A percentile compares a stretch with the other conserved stretches of the same genome.
These are phyloP conservation scores for Calyptomena viridis DNA, from an alignment of 2,113 vertebrate species.

Conservation along the genomic window DNA sequence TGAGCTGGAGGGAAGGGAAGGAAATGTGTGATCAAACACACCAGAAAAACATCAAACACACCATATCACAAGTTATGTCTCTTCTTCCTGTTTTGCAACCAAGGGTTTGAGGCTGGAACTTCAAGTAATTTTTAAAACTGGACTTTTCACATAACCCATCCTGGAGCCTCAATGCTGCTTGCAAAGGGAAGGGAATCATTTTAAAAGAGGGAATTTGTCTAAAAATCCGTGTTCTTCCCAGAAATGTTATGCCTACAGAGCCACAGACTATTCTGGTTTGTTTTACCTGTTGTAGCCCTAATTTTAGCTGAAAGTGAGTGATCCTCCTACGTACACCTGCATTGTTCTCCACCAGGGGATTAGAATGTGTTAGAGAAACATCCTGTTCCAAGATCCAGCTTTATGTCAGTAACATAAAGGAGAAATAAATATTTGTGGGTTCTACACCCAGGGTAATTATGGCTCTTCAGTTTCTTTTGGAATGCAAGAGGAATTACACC, in stretches of 20 bases:
- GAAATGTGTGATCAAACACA: background rate
- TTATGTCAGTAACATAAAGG: background rate
- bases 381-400: background rate
- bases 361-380: fast-evolving
- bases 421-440: background rate
- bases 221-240: background rate
- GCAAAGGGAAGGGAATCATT: background rate
- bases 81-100: background rate
- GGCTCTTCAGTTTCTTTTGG: background rate
- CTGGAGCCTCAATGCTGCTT: background rate
- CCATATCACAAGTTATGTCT: background rate
- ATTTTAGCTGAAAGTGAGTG: background rate
- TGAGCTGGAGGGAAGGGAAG: background rate
- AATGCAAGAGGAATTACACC: background rate
- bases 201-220: background rate
- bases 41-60: background rate
- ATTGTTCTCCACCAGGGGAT: background rate
- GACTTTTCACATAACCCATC: background rate
- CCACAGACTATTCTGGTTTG: background rate
- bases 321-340: background rate
- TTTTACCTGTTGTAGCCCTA: background rate
- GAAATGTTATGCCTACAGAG: background rate
- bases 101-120: background rate
- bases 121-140: background rate
- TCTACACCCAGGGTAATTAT: background rate